Evolutionary conservation across 2,797 vertebrate genomes (phyloP), one percentile per base, ranked within the genome.

Genomic region (Discoglossus pictus): DNA sequence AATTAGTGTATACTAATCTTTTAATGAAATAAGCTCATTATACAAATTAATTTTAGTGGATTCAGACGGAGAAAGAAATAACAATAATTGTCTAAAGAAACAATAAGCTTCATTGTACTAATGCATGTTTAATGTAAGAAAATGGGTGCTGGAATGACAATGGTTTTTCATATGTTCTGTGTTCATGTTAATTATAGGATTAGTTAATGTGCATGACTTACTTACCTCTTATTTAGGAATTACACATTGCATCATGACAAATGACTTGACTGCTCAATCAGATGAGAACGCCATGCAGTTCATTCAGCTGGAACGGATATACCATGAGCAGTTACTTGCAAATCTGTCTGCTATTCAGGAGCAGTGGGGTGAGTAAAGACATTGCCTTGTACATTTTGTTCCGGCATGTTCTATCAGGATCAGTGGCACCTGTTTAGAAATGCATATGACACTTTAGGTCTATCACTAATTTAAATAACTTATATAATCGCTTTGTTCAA

Each of bases 321-420:
- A 98, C 76, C 96, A 98, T 43, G 92, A 96, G 76, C 91, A 94
- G 61, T 76, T 98, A 39, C 78, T 99, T 68, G 88, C 92, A 73
- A 99, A 99, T 84, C 90, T 99, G 68, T 87, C 89, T 73, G 82
- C 86, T 66, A 90, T 98, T 79, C 93, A 98, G 74, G 85, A 94
- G 17, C 89, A 94, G 25, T 98, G 95, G 94, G 94, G 95, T 98
- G 81, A 86, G 88, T 86, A 23, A 24, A 35, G 31, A 6, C 7
- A 62, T 20, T 31, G 4, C 15, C 40, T 6, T 34, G 46, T 59
- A 52, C 46, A 43, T 51, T 17, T 15, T 62, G 50, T 55, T 68
- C 48, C 11, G 27, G 27, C 8, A 31, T 4, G 27, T 31, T 31
- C 27, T 31, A 8, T 31, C 27, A 4, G 8, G 27, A 31, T 31